Evolutionary conservation across 2,888 invertebrate species (phyloP).

Genomic region (Seira sanloemensis): DNA sequence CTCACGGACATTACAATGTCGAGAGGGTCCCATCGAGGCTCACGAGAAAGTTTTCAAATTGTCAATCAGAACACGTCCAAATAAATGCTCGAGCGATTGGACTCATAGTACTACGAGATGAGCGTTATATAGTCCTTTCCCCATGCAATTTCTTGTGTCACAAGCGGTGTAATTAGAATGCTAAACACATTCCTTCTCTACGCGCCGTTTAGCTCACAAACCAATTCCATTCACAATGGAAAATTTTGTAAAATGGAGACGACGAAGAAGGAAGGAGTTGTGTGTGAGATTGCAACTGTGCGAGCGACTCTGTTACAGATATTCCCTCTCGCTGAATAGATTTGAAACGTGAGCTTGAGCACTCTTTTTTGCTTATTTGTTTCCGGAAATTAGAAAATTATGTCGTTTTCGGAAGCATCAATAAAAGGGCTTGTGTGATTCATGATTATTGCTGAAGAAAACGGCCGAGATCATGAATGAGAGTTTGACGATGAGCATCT

Average conservation of each 20-base stretch:
- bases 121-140: not conserved
- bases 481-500: too few species aligned
- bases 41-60: conserved; percentile 28
- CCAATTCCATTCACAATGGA: not conserved
- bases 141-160: too few species aligned
- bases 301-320: too few species aligned
- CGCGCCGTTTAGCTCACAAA: not conserved
- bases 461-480: not conserved
- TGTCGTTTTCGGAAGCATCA: conserved; percentile 15
- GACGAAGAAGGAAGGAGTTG: too few species aligned
- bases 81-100: too few species aligned
- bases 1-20: too few species aligned
- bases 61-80: conserved; percentile 54
- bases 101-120: too few species aligned
- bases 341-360: too few species aligned
- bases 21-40: too few species aligned
- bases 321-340: too few species aligned
- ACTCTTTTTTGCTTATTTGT: conserved; percentile 20
- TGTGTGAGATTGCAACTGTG: too few species aligned
- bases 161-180: conserved; percentile 11
- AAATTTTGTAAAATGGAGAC: too few species aligned
- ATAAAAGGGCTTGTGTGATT: not conserved
- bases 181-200: not conserved
- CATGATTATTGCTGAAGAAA: not conserved
- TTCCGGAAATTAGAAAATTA: conserved; percentile 54